A percentile compares a stretch with the other conserved stretches of the same genome.
Conservation (phyloP, 2,888 invertebrate species). For the Mellilla xanthometata region DNA sequence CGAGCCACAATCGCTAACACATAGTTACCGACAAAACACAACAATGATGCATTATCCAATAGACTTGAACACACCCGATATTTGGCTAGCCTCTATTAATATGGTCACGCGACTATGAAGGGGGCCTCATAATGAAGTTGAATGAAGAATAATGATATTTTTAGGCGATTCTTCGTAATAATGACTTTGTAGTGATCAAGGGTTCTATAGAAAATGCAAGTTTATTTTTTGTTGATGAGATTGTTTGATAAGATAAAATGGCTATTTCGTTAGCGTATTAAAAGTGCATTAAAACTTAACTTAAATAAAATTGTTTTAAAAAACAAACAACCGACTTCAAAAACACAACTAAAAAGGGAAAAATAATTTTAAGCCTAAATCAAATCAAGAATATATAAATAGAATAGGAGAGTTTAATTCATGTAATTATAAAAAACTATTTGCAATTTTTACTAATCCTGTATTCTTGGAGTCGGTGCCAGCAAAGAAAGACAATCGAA, state of each 20-base stretch:
- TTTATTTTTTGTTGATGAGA: background rate
- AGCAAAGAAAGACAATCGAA: too few species aligned
- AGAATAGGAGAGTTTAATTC: too few species aligned
- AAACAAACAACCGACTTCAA: too few species aligned
- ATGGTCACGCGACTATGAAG: slow-evolving; percentile 30
- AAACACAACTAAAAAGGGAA: too few species aligned
- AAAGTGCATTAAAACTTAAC: slow-evolving; percentile 5
- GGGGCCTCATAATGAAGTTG: slow-evolving; percentile 32
- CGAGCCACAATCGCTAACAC: slow-evolving; percentile 24
- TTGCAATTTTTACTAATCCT: too few species aligned
- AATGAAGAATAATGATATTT: slow-evolving; percentile 26
- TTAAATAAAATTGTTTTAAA: too few species aligned
- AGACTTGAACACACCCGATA: slow-evolving; percentile 35
- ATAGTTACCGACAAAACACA: slow-evolving; percentile 20
- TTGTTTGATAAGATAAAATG: slow-evolving; percentile 1
- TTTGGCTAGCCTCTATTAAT: slow-evolving; percentile 33
- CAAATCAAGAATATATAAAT: too few species aligned
- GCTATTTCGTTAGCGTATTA: slow-evolving; percentile 1
- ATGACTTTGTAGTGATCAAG: slow-evolving; percentile 16
- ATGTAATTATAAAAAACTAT: too few species aligned
- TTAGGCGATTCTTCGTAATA: slow-evolving; percentile 16
- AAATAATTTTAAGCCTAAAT: too few species aligned
- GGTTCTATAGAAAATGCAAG: background rate
- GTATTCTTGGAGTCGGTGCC: too few species aligned
- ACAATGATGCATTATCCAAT: slow-evolving; percentile 32